Conservation (phyloP, 2,797 vertebrate genomes). For the Tinamus major region DNA sequence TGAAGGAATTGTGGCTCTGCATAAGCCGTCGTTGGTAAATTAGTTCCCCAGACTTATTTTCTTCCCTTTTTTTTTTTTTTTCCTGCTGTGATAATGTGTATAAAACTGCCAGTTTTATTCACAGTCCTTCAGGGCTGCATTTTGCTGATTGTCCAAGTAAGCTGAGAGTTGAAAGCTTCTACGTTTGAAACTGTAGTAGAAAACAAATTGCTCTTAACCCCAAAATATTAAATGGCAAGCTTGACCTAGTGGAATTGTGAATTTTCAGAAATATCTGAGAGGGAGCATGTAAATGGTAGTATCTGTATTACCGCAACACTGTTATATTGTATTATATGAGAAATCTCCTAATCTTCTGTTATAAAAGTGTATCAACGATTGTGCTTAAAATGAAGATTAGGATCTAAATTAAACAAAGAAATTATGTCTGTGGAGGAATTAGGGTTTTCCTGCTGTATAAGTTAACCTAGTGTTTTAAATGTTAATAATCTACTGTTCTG, state of each 20-base stretch:
- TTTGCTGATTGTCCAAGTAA: not conserved
- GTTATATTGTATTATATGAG: not conserved
- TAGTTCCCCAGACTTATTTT: not conserved
- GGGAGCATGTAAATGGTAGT: too few relatives aligned
- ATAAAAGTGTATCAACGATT: not conserved
- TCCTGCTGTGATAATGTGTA: not conserved
- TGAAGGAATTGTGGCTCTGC: not conserved
- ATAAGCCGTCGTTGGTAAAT: not conserved
- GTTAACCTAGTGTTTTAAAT: not conserved
- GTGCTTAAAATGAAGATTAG: not conserved
- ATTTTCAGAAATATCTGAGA: not conserved
- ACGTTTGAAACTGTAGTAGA: not conserved
- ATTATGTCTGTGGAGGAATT: not conserved
- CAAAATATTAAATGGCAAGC: not conserved
- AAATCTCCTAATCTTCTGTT: not conserved
- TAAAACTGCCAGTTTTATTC: not conserved
- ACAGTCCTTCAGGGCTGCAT: not conserved
- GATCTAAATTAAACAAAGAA: not conserved
- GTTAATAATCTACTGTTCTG: not conserved
- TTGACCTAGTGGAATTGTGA: not conserved
- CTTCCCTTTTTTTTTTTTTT: not conserved
- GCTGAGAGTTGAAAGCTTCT: not conserved
- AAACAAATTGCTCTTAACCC: not conserved
- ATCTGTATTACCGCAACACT: not conserved
- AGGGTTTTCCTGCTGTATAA: not conserved